Percentiles rank a stretch among this genome's conserved stretches.
These are phyloP conservation scores for Galerucella pusilla DNA, from an alignment of 2,888 invertebrate species.

Conservation along the genomic window DNA sequence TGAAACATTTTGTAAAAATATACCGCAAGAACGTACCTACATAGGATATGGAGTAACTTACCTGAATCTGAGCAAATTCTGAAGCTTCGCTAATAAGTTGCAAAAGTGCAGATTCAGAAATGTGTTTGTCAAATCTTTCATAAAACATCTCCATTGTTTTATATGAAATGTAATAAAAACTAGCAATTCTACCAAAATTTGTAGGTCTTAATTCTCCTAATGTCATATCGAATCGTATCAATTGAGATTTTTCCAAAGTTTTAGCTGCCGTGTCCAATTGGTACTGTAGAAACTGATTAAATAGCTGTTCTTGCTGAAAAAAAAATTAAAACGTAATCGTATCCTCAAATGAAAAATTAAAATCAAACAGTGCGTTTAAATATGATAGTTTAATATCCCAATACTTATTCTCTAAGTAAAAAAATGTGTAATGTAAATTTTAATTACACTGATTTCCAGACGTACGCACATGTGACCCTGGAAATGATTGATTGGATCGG, in stretches of 20 bases:
- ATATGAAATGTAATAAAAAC: conserved; percentile 97
- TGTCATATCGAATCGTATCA: conserved; percentile 90
- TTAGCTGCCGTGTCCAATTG: conserved; percentile 84
- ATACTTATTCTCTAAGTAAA: too few relatives aligned
- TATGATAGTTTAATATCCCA: too few relatives aligned
- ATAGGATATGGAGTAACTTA: conserved; percentile 34
- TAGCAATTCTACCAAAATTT: conserved; percentile 95
- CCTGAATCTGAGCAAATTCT: conserved; percentile 94
- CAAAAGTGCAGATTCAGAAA: conserved; percentile 89
- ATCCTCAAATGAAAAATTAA: too few relatives aligned
- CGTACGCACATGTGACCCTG: too few relatives aligned
- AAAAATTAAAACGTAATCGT: conserved; percentile 11
- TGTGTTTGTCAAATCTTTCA: conserved; percentile 80
- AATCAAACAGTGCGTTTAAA: too few relatives aligned
- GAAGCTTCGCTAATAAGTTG: conserved; percentile 91
- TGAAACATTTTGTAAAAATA: too few relatives aligned
- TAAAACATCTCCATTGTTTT: conserved; percentile 95
- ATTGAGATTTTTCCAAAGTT: conserved; percentile 89
- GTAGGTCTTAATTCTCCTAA: conserved; percentile 85
- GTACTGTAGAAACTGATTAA: conserved; percentile 81
- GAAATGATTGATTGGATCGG: too few relatives aligned
- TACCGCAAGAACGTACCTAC: too few relatives aligned
- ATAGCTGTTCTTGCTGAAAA: conserved; percentile 76
- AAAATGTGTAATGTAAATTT: too few relatives aligned
- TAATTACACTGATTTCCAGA: too few relatives aligned